Base-by-base conservation (phyloP, 1,140 invertebrate species). In the Achroia grisella region DNA sequence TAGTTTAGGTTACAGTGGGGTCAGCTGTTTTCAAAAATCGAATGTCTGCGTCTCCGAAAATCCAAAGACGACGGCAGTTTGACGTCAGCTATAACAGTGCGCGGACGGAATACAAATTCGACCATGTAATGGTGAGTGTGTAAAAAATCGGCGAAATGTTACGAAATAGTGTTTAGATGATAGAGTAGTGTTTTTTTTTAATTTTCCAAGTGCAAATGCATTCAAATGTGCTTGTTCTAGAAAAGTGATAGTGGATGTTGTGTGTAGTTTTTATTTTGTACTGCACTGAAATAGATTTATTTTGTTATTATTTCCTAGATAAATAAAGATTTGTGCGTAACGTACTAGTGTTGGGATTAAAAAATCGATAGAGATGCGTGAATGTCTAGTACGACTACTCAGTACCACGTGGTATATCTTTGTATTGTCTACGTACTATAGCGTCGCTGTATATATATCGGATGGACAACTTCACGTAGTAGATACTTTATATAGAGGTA, bases 61-160 rank as follows among this genome's bases (percentile, higher is more conserved):
- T 71, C 56, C 56, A 42, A 48, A 48, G 52, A 43, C 44, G 44
- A 56, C 44, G 48, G 47, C 62, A 81, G 75, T 82, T 48, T 78
- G 66, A 78, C 75, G 70, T 72, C 68, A 76, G 62, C 48, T 63
- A 50, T 60, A 46, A 52, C 51, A 48, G 50, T 45, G 71, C 52
- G 69, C 62, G 62, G 62, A 68, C 71, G 64, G 48, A 36, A 58
- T 40, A 41, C 48, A 44, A 46, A 53, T 53, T 49, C 70, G 54
- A 62, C 62, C 54, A 81, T 82, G 78, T 82, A 66, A 76, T 82
- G 78, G 77, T 81, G 72, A 81, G 77, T 81, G 56, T 45, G 45
- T 40, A 60, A 55, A 49, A 23, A 23, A 23, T 53, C 50, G 52
- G 40, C 23, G 47, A 60, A 63, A 54, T 55, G 37, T 60, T 54